Percentiles rank a stretch among this genome's conserved stretches.
phyloP scores from a whole-genome alignment of 1,140 invertebrate species.

The Eumeta japonica region DNA sequence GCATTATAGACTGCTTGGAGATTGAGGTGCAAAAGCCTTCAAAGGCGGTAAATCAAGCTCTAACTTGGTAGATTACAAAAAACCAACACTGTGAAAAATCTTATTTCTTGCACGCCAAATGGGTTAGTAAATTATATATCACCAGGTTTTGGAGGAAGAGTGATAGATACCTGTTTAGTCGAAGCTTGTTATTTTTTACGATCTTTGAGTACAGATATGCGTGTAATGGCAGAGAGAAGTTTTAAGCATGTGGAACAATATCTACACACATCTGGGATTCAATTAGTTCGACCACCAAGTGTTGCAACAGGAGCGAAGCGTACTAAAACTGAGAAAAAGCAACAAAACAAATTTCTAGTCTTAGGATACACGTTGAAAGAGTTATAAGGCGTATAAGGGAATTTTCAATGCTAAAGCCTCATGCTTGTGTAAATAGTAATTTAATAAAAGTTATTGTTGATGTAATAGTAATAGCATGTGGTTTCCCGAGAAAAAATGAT shows the following conservation, averaged over 20 bases:
- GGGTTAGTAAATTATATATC: constrained; percentile 38
- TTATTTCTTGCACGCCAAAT: constrained; percentile 33
- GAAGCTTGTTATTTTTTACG: constrained; percentile 1
- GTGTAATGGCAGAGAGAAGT: not conserved
- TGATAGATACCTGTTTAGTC: constrained; percentile 23
- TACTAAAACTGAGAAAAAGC: not conserved
- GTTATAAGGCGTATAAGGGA: not conserved
- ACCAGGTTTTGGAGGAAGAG: constrained; percentile 27
- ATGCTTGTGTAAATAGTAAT: no score
- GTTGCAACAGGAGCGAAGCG: not conserved
- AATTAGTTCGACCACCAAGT: constrained; percentile 2
- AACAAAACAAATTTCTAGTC: constrained; percentile 2
- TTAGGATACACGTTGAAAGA: constrained; percentile 3
- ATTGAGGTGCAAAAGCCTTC: no score
- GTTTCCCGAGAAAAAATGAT: no score
- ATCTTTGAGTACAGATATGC: not conserved
- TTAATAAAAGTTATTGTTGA: no score
- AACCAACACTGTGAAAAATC: constrained; percentile 33
- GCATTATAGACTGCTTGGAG: constrained; percentile 11
- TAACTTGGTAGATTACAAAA: constrained; percentile 31
- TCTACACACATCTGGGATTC: not conserved
- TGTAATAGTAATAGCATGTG: no score
- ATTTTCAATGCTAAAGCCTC: constrained; percentile 1
- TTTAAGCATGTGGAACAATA: constrained; percentile 16
- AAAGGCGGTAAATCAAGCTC: constrained; percentile 10